A percentile compares a stretch with the other conserved stretches of the same genome.
Conservation (phyloP, 2,888 invertebrate genomes). For the Mallateleia sp. region DNA sequence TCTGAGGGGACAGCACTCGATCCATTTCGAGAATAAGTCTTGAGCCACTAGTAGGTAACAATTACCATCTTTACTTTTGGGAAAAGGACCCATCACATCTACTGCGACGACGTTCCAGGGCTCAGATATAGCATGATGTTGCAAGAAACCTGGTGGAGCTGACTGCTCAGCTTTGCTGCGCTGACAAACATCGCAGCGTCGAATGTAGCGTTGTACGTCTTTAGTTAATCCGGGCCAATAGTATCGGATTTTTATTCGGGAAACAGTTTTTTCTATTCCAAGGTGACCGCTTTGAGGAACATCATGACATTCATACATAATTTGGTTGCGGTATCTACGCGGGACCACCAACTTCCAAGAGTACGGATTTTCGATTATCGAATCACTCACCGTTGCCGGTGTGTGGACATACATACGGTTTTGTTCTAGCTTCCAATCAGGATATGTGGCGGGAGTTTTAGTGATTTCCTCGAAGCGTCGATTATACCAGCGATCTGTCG, state of each 20-base stretch:
- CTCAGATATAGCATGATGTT: background rate
- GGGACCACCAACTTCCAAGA: background rate
- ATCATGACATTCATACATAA: background rate
- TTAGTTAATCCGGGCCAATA: constrained; percentile 7
- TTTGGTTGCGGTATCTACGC: too few relatives aligned
- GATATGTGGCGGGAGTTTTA: too few relatives aligned
- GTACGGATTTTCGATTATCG: background rate
- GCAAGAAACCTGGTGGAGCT: background rate
- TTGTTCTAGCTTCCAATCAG: background rate
- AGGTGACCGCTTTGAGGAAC: background rate
- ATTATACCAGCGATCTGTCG: too few relatives aligned
- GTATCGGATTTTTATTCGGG: background rate
- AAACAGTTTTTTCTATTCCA: background rate
- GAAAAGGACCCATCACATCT: constrained; percentile 77
- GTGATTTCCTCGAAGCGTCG: too few relatives aligned
- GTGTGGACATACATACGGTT: background rate
- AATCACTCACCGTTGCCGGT: background rate
- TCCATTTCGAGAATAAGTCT: constrained; percentile 56
- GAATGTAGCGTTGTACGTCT: background rate
- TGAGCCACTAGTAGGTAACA: constrained; percentile 1
- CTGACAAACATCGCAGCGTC: background rate
- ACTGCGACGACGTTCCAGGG: constrained; percentile 38
- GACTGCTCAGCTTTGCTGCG: background rate
- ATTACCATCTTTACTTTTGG: constrained; percentile 32
- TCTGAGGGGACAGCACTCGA: constrained; percentile 40